Base-by-base conservation (phyloP, 2,888 invertebrate genomes). In the Meiosimyza decipiens region DNA sequence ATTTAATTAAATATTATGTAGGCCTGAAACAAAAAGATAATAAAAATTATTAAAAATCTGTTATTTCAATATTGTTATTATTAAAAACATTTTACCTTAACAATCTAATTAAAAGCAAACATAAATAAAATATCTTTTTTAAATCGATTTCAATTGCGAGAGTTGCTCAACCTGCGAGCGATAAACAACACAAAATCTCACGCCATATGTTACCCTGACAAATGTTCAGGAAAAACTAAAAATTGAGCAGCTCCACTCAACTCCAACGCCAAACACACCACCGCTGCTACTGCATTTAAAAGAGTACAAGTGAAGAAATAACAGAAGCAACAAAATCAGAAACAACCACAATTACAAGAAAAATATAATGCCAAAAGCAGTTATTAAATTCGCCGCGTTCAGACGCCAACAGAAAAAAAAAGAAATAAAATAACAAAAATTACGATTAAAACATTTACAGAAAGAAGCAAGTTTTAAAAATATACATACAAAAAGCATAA, bases 101-200 rank as follows among this genome's bases (percentile, higher is more conserved):
- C 6, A 40, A 6, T 9, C 9, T 40, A 7, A 40, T 9, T 40
- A 28, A 28, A 28, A 28, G 3, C 0, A 28, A 28, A 28, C 0
- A 28, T 40, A 40, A 40, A 40, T 40, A 40, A 40, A 40, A 40
- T 60, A 15, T 47, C n/a, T 63, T 71, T 55, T 64, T 71, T 57
- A 40, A 64, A 71, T 71, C 71, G 71, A 71, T 71, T 63, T 49
- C 33, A 52, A 64, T 7, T 40, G 22, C 47, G 33, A 16, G 40
- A 51, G 59, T 28, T 16, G 12, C 47, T 33, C 11, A 52, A 33
- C 15, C 1, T 6, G 28, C 3, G 12, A 33, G 6, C 16, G 16
- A 59, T 6, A 54, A 18, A n/a, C n/a, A 22, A n/a, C 28, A 59
- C 13, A 59, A 54, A 28, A 28, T 1, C n/a, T n/a, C 54, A 15